Evolutionary conservation across 2,888 invertebrate genomes (phyloP).

Genomic region (Acleris literana): DNA sequence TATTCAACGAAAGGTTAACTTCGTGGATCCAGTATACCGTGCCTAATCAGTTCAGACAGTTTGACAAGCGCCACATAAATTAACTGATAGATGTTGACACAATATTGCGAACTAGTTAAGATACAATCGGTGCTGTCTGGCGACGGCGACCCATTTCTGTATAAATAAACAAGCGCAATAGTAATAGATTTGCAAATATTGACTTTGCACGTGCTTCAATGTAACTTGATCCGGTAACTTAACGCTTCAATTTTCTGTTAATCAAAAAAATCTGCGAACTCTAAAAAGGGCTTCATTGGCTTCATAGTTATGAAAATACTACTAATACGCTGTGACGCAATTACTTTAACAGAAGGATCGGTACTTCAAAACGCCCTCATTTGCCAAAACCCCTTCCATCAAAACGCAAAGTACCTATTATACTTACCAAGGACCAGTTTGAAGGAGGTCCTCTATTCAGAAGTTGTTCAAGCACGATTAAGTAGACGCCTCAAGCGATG

Average conservation of each 20-base stretch:
- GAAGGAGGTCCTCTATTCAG: conserved; percentile 19
- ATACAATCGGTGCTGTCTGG: conserved; percentile 13
- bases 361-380: conserved; percentile 6
- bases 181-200: conserved; percentile 11
- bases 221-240: not conserved
- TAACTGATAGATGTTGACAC: conserved; percentile 19
- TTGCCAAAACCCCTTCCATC: conserved; percentile 13
- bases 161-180: conserved; percentile 27
- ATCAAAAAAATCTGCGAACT: no score
- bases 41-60: conserved; percentile 8
- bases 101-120: conserved; percentile 19
- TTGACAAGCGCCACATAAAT: conserved; percentile 23
- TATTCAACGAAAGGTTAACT: no score
- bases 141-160: conserved; percentile 18
- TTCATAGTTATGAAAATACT: no score
- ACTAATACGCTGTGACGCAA: no score
- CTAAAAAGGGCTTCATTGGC: no score
- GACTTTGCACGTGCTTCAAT: conserved; percentile 2
- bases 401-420: conserved; percentile 6
- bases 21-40: not conserved
- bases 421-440: conserved; percentile 21
- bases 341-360: not conserved
- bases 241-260: not conserved
- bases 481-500: conserved; percentile 32
- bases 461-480: conserved; percentile 19